phyloP scores from a whole-genome alignment of 2,797 vertebrate species.

The Myotis vivesi region DNA sequence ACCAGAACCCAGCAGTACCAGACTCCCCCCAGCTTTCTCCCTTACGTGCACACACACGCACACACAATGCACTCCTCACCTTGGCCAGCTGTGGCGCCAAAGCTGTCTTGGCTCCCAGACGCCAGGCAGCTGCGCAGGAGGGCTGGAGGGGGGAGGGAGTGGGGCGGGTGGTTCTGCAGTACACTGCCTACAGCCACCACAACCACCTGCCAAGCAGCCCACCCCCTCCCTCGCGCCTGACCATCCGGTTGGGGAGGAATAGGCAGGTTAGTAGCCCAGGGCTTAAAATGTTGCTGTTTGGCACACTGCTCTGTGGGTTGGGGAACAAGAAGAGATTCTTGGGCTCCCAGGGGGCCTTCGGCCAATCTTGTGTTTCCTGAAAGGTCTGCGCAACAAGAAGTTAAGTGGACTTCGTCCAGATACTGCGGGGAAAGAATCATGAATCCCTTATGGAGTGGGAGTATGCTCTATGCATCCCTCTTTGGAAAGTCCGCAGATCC shows the following conservation, averaged over 20 bases:
- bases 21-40: neutral
- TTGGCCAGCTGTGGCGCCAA: slow-evolving; percentile 71
- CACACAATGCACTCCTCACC: slow-evolving; percentile 59
- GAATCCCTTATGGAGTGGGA: neutral
- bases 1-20: slow-evolving; percentile 38
- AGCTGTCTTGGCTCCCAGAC: neutral
- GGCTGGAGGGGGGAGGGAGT: neutral
- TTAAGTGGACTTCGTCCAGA: slow-evolving; percentile 17
- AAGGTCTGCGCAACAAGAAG: slow-evolving; percentile 56
- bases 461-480: neutral
- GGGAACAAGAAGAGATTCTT: slow-evolving; percentile 34
- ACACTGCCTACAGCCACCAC: neutral
- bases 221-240: no score
- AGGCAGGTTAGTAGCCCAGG: neutral
- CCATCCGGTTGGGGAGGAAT: neutral
- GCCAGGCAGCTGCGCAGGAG: neutral
- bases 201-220: slow-evolving; percentile 52
- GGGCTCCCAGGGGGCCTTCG: neutral
- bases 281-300: neutral
- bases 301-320: neutral
- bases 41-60: neutral
- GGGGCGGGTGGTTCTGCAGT: neutral
- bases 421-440: neutral
- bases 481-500: neutral
- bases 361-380: neutral